These are phyloP conservation scores for Caenorhabditis imperialis DNA, from an alignment of 2,888 invertebrate species.

Conservation along the genomic window DNA sequence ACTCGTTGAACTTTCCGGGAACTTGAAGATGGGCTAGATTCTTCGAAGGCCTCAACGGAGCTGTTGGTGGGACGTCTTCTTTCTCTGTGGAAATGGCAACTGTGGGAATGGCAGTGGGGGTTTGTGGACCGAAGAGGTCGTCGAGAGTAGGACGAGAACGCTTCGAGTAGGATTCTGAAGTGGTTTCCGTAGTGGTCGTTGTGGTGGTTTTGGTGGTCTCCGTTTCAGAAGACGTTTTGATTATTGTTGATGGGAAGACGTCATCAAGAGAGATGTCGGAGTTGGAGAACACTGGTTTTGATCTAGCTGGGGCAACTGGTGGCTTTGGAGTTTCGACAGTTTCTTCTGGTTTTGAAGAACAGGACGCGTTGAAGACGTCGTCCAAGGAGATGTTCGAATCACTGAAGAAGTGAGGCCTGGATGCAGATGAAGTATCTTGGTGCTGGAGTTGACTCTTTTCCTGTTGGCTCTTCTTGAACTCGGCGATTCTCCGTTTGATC, in stretches of 20 bases:
- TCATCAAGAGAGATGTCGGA: conserved; percentile 2
- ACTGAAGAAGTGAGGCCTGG: too few species aligned
- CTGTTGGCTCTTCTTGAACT: background rate
- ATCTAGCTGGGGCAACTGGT: too few species aligned
- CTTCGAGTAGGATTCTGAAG: background rate
- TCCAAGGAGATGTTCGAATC: background rate
- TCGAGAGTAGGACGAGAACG: background rate
- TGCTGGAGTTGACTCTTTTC: too few species aligned
- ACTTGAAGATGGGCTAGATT: conserved; percentile 17
- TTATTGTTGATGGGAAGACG: conserved; percentile 6
- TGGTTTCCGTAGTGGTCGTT: conserved; percentile 1
- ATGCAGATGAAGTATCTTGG: too few species aligned
- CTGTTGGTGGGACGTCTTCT: background rate
- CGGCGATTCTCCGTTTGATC: background rate
- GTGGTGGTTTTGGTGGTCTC: background rate
- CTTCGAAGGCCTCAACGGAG: conserved; percentile 6
- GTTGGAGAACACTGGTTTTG: too few species aligned
- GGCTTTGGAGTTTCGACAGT: conserved; percentile 4
- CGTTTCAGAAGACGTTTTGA: background rate
- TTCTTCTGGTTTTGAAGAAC: too few species aligned
- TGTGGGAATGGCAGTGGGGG: conserved; percentile 24
- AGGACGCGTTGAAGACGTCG: background rate
- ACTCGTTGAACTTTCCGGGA: conserved; percentile 29
- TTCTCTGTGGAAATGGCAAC: conserved; percentile 25
- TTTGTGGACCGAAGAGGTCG: conserved; percentile 33